Evolutionary conservation across 2,888 invertebrate genomes (phyloP).

Genomic region (Desoria tigrina): DNA sequence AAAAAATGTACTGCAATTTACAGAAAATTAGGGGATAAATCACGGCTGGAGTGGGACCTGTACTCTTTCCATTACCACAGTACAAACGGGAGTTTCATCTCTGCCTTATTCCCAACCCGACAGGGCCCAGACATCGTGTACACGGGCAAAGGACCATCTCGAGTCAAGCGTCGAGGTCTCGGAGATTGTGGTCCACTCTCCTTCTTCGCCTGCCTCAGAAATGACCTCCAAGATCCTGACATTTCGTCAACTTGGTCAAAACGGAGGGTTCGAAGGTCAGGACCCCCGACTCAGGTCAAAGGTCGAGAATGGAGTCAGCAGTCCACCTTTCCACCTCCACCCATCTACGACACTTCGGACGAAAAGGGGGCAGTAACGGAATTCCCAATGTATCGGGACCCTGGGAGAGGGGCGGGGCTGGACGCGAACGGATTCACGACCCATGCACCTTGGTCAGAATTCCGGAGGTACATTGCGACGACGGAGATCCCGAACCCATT

Average conservation of each 20-base stretch:
- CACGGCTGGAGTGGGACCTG: slow-evolving; percentile 8
- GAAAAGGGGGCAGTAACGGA: background rate
- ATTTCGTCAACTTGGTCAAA: too few relatives aligned
- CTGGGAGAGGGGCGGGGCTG: too few relatives aligned
- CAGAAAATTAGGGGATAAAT: slow-evolving; percentile 1
- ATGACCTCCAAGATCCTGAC: too few relatives aligned
- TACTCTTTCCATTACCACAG: slow-evolving; percentile 11
- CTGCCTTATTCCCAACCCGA: background rate
- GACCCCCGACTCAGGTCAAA: too few relatives aligned
- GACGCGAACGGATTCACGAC: background rate
- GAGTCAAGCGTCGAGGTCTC: background rate
- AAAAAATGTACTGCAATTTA: background rate
- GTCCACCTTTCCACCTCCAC: background rate
- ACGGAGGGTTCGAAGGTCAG: too few relatives aligned
- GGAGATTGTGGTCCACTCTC: background rate
- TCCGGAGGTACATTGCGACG: background rate
- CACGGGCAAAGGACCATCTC: background rate
- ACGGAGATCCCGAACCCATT: background rate
- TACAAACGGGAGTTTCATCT: slow-evolving; percentile 7
- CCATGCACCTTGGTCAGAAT: slow-evolving; percentile 5
- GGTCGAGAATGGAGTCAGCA: background rate
- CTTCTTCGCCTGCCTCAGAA: background rate
- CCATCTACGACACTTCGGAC: background rate
- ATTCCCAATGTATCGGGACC: background rate
- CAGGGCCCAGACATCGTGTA: background rate